Evolutionary conservation across 2,888 invertebrate genomes (phyloP), one percentile per base, ranked within the genome.

Genomic region (Pristionchus entomophagus): DNA sequence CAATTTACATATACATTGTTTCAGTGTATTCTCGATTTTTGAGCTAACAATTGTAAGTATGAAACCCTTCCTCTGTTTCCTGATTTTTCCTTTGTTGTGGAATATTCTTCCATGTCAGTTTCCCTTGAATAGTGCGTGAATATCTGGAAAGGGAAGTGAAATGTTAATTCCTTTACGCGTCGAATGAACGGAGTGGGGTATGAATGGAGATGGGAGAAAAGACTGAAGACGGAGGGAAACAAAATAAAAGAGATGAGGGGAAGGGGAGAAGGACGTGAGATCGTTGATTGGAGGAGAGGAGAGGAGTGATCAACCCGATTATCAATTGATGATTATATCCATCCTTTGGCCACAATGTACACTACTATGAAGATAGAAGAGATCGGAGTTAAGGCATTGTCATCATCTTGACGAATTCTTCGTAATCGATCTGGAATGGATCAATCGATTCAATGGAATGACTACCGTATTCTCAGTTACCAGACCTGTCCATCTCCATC

Each of bases 401-500:
- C 88, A 88, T 87, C 88, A 88, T 88, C 84, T 88, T 87, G 73
- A 91, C 92, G 88, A 93, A 93, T 85, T 93, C 93, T 87, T 93
- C 93, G 88, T 93, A 93, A 86, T 93, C 91, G 85, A 93, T 93
- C 92, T 92, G 89, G 78, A 91, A 90, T 69, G 45, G 14, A 45
- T 26, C 6, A 14, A 32, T 32, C 29, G 62, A 17, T 62, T 38
- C 19, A 38, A 19, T 17, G 17, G 35, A 19, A 51, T 78, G 32
- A 8, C 6, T 3, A 19, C 12, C 2, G 35, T 51, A 14, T 32
- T 49, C 49, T 32, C 1, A 12, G 59, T 12, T 45, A 59, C 32
- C 51, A 53, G 62, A 92, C 93, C 91, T 93, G 93, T 87, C 93
- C 93, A 87, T 94, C 93, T 45, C 93, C 93, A 87, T 93, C 93